A percentile compares a stretch with the other conserved stretches of the same genome.
Evolutionary conservation across 2,888 invertebrate genomes (phyloP).

Genomic region (Andrena camellia): DNA sequence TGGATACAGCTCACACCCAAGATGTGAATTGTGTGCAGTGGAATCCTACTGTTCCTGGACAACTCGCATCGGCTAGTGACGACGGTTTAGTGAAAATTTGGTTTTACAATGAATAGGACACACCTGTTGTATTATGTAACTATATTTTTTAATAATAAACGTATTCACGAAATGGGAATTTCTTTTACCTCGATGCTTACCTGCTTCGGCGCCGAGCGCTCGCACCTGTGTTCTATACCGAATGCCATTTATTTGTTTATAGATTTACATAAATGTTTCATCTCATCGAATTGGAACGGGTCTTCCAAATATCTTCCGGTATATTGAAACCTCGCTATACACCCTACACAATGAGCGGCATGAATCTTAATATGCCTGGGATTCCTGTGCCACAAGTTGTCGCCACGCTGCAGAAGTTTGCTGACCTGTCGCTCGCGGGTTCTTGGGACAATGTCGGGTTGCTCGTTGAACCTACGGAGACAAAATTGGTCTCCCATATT

Average conservation of each 20-base stretch:
- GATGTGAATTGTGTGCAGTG: conserved; percentile 97
- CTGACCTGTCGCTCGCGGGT: conserved; percentile 90
- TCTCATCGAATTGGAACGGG: conserved; percentile 15
- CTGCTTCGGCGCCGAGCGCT: neutral
- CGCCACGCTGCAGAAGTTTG: conserved; percentile 89
- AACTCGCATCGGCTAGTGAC: conserved; percentile 96
- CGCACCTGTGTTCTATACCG: neutral
- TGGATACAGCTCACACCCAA: conserved; percentile 92
- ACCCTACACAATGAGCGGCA: conserved; percentile 52
- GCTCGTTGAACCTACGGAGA: conserved; percentile 91
- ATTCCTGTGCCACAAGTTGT: conserved; percentile 86
- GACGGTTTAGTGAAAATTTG: conserved; percentile 96
- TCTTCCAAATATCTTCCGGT: neutral
- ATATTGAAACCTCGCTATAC: conserved; percentile 7
- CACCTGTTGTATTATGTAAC: conserved; percentile 35
- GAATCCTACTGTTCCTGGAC: conserved; percentile 92
- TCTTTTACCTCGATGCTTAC: neutral
- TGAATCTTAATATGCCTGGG: conserved; percentile 76
- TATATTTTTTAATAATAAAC: conserved; percentile 56
- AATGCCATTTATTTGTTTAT: conserved; percentile 29
- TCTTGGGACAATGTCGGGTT: conserved; percentile 98
- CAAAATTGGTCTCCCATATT: conserved; percentile 87
- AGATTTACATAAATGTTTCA: conserved; percentile 55
- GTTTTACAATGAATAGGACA: conserved; percentile 87
- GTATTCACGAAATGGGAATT: conserved; percentile 12